phyloP scores from a whole-genome alignment of 2,797 vertebrate species.

The Allobates femoralis region DNA sequence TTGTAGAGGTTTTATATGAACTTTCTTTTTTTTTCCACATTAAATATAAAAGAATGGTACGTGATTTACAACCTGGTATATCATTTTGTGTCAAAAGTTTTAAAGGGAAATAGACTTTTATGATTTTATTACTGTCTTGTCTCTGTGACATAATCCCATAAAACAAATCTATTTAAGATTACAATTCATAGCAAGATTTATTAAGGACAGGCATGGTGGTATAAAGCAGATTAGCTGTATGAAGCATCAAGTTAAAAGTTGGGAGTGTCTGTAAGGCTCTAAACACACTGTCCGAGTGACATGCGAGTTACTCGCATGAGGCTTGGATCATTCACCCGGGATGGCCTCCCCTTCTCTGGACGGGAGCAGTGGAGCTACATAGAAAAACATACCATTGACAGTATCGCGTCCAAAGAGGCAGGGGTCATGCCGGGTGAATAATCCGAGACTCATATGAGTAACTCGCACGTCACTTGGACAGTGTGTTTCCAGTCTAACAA shows the following conservation, averaged over 20 bases:
- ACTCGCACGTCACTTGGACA: too few species aligned
- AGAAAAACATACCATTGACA: too few species aligned
- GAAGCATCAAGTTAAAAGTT: not conserved
- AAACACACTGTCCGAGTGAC: too few species aligned
- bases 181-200: not conserved
- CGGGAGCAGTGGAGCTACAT: too few species aligned
- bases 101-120: not conserved
- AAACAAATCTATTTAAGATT: not conserved
- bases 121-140: constrained; percentile 15
- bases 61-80: constrained; percentile 20
- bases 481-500: too few species aligned
- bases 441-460: too few species aligned
- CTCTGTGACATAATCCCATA: not conserved
- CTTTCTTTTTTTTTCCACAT: constrained; percentile 30
- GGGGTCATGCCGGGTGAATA: too few species aligned
- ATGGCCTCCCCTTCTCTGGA: too few species aligned
- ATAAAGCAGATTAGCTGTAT: not conserved
- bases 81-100: constrained; percentile 5
- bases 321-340: too few species aligned
- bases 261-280: too few species aligned
- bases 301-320: too few species aligned
- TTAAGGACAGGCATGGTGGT: not conserved
- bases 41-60: constrained; percentile 23
- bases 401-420: too few species aligned
- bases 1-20: constrained; percentile 19